Evolutionary conservation across 2,888 invertebrate species (phyloP).

Genomic region (Hirtodrosophila alboralis): DNA sequence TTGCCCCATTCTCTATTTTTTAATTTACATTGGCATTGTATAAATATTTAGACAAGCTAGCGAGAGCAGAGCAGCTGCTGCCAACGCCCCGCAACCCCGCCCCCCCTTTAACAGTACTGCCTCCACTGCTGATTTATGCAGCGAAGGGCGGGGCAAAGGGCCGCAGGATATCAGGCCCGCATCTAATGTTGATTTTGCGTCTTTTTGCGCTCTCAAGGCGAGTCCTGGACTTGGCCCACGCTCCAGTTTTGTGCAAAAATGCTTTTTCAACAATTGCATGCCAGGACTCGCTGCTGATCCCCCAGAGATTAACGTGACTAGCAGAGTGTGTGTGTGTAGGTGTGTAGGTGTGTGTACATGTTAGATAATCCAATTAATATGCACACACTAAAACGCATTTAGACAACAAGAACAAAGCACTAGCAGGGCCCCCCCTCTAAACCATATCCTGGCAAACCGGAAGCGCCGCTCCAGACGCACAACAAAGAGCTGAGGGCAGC

Average conservation of each 20-base stretch:
- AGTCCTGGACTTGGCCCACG: neutral
- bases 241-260: constrained; percentile 64
- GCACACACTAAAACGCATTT: constrained; percentile 73
- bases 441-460: constrained; percentile 62
- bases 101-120: no score
- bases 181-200: constrained; percentile 76
- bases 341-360: constrained; percentile 56
- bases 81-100: constrained; percentile 5
- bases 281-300: constrained; percentile 62
- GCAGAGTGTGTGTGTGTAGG: constrained; percentile 11
- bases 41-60: constrained; percentile 74
- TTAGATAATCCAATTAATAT: constrained; percentile 82
- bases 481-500: constrained; percentile 25
- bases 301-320: constrained; percentile 81
- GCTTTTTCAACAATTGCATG: constrained; percentile 78
- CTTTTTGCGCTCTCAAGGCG: constrained; percentile 61
- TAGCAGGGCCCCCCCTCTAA: constrained; percentile 17
- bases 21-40: constrained; percentile 78
- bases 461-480: constrained; percentile 40
- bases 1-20: constrained; percentile 69
- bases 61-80: constrained; percentile 36
- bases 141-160: constrained; percentile 1
- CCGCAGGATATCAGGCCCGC: constrained; percentile 23
- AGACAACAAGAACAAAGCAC: constrained; percentile 63
- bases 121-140: constrained; percentile 72